Evolutionary conservation across 30 jellyfish, hydroid and myxozoan species (phyloP).

Genomic region (Hydractinia symbiolongicarpus): DNA sequence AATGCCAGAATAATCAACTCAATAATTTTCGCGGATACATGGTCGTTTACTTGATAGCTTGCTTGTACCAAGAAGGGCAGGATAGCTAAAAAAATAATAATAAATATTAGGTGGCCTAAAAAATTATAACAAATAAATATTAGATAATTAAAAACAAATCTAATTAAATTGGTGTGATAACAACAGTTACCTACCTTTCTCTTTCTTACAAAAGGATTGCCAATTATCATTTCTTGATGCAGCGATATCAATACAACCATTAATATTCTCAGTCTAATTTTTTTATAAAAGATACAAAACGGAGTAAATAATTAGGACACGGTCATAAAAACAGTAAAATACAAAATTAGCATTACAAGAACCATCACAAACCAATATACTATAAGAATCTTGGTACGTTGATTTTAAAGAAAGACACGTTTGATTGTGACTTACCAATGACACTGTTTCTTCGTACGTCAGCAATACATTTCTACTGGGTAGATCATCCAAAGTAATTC

Average conservation of each 20-base stretch:
- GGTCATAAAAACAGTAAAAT: no score
- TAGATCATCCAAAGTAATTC: constrained; percentile 34
- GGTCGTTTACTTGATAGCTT: constrained; percentile 77
- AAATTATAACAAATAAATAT: not conserved
- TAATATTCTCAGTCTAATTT: constrained; percentile 65
- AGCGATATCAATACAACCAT: constrained; percentile 82
- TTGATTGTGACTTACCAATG: constrained; percentile 32
- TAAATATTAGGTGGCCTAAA: not conserved
- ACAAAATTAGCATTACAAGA: no score
- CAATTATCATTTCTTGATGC: constrained; percentile 73
- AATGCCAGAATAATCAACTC: constrained; percentile 71
- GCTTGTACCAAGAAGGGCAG: constrained; percentile 77
- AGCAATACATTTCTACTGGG: constrained; percentile 27
- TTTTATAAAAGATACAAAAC: not conserved
- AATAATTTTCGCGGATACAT: constrained; percentile 60
- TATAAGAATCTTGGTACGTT: not conserved
- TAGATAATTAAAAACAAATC: not conserved
- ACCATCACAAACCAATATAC: not conserved
- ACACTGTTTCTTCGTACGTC: constrained; percentile 60
- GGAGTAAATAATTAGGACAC: not conserved
- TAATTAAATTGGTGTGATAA: not conserved
- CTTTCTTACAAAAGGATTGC: constrained; percentile 81
- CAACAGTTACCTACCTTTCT: constrained; percentile 38
- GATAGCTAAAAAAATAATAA: constrained; percentile 41
- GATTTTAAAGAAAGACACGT: not conserved